phyloP scores from a whole-genome alignment of 2,113 vertebrate species.

The Elgaria multicarinata region DNA sequence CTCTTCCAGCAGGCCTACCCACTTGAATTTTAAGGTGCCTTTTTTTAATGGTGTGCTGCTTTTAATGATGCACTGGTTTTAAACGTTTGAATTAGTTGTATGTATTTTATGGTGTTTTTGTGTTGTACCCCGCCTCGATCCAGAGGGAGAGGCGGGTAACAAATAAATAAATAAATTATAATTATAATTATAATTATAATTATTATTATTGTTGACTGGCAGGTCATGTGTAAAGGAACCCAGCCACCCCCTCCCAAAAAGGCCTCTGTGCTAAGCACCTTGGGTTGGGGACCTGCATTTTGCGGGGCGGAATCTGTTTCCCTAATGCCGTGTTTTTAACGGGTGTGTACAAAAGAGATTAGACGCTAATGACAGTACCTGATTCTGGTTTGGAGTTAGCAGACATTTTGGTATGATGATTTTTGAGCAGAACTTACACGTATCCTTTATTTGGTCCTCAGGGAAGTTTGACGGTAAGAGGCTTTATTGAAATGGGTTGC shows the following conservation, averaged over 20 bases:
- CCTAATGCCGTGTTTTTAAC: not conserved
- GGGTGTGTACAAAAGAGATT: not conserved
- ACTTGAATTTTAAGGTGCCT: too few relatives aligned
- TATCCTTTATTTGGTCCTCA: slow-evolving; percentile 56
- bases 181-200: too few relatives aligned
- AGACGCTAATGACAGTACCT: too few relatives aligned
- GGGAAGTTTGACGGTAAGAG: slow-evolving; percentile 80
- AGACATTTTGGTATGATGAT: not conserved
- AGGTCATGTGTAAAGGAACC: not conserved
- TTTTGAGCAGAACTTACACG: not conserved
- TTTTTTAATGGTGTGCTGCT: too few relatives aligned
- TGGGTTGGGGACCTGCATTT: not conserved
- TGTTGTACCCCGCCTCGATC: too few relatives aligned
- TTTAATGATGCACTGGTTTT: too few relatives aligned
- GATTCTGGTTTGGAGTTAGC: not conserved
- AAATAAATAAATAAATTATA: too few relatives aligned
- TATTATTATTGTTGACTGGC: too few relatives aligned
- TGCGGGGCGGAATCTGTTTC: not conserved
- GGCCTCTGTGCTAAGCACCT: not conserved
- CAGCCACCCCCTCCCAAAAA: not conserved
- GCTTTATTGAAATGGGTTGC: slow-evolving; percentile 1
- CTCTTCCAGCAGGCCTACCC: too few relatives aligned
- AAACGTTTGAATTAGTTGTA: too few relatives aligned
- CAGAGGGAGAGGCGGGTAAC: too few relatives aligned
- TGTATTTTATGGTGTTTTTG: too few relatives aligned